Evolutionary conservation across 2,113 vertebrate species (phyloP), one percentile per base, ranked within the genome.

Genomic region (Chitala chitala): DNA sequence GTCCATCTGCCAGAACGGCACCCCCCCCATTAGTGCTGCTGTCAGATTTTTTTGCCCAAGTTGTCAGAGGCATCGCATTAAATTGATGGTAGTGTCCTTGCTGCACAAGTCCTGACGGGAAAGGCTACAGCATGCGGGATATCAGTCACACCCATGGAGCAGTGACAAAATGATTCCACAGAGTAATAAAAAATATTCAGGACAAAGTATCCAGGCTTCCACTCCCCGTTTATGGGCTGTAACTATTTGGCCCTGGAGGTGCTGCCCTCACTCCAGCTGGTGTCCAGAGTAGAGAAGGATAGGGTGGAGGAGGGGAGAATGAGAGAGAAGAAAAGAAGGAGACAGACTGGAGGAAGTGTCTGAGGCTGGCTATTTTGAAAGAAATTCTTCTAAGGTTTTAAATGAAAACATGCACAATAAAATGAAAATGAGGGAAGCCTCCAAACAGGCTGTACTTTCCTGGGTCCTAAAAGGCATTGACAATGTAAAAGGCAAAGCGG

Each of bases 321-420:
- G 51, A 29, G 15, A 36, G 20, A 13, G 33, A 59, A 44, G 70
- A 3, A 36, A 29, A 54, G 4, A 24, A 33, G 59, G 38, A 7
- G 53, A 26, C 17, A 24, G 50, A 20, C 40, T 13, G 33, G 12
- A 6, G 1, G 51, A 36, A n/a, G 50, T 29, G 5, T 46, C 12
- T 46, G 44, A 46, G 5, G 13, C n/a, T 53, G 20, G 31, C 13
- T 38, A 36, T 54, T 71, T 44, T 66, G 2, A 44, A 38, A 13
- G 8, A 26, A 44, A 66, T 44, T 44, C 63, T 38, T 31, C 26
- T 22, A 20, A 56, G 22, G 42, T 69, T 56, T 51, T 31, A 44
- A 48, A 66, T 50, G 15, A 46, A 78, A 78, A 78, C 44, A 42
- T 55, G 51, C 13, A 31, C 24, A 56, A 53, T 51, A 58, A 65